A percentile compares a stretch with the other conserved stretches of the same genome.
Evolutionary conservation across 2,888 invertebrate species (phyloP).

Genomic region (Heliothis peltigera): DNA sequence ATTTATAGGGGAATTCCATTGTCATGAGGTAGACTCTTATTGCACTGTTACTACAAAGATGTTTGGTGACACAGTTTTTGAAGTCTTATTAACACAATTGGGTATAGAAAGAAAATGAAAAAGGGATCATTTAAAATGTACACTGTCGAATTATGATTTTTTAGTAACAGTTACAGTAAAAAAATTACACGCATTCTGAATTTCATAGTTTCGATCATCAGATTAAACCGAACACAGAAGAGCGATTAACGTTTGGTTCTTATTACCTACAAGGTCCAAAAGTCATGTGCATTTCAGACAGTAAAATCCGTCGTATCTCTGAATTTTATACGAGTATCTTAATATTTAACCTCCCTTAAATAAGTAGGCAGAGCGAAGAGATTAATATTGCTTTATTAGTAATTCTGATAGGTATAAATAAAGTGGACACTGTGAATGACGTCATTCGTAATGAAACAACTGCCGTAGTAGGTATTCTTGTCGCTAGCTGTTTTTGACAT

Average conservation of each 20-base stretch:
- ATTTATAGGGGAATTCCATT: too few relatives aligned
- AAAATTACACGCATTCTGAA: too few relatives aligned
- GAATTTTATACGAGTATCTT: too few relatives aligned
- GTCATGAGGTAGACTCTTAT: too few relatives aligned
- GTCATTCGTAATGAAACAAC: constrained; percentile 40
- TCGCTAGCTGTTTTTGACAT: constrained; percentile 15
- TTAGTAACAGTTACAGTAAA: too few relatives aligned
- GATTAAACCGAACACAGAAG: constrained; percentile 41
- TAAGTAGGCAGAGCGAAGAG: constrained; percentile 27
- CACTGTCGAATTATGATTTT: too few relatives aligned
- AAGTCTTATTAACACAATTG: too few relatives aligned
- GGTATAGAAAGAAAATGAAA: too few relatives aligned
- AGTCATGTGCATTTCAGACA: constrained; percentile 19
- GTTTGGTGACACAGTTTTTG: too few relatives aligned
- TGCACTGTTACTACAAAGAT: too few relatives aligned
- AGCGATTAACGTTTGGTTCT: constrained; percentile 36
- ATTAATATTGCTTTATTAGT: constrained; percentile 41
- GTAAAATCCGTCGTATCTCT: constrained; percentile 32
- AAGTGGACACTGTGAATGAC: constrained; percentile 29
- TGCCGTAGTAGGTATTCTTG: constrained; percentile 27
- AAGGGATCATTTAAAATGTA: too few relatives aligned
- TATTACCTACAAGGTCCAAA: constrained; percentile 26
- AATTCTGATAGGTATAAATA: constrained; percentile 41
- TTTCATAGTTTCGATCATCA: constrained; percentile 20
- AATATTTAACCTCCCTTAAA: constrained; percentile 40